Base-by-base conservation (phyloP, 2,888 invertebrate genomes). In the Micropterix aruncella region DNA sequence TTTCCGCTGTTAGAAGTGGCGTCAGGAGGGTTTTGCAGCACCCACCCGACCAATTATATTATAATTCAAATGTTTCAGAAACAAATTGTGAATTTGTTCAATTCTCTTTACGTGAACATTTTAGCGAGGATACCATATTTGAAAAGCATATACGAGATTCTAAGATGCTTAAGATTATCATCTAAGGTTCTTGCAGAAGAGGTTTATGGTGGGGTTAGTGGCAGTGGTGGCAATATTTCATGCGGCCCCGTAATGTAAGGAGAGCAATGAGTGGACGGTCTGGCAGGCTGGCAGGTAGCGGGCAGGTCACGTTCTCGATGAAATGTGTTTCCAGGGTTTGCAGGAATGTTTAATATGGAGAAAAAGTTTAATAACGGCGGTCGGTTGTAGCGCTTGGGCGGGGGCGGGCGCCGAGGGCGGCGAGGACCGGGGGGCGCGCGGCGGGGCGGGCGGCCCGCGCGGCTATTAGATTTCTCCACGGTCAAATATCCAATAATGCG, bases 311-410 rank as follows among this genome's bases (percentile, higher is more conserved):
- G 18, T 37, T 37, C 27, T 36, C 38, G 18, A 70, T 70, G 69
- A 70, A 69, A 70, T 70, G 70, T 71, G 70, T 70, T 71, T 51
- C 48, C 70, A 45, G 49, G 70, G 27, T 12, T 70, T 67, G 68
- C 66, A 66, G 71, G 71, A 71, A 71, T 71, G 71, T 70, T 70
- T 71, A 71, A 71, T 70, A 71, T 70, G 70, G 70, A 70, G 70
- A 70, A 51, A 71, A 71, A 71, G 70, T 71, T 69, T 70, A 70
- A 70, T 70, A 70, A 69, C 69, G 70, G 38, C 15, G 38, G 38
- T 15, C 38, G 38, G n/a, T 38, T 38, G 38, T 38, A 15, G 15
- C 38, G 15, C 27, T 27, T 27, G 27, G 12, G 27, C 9, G 38
- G 38, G 38, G 4, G 4, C 12, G 9, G n/a, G 9, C 5, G 54